A percentile compares a stretch with the other conserved stretches of the same genome.
Evolutionary conservation across 2,113 vertebrate species (phyloP).

Genomic region (Eublepharis macularius): DNA sequence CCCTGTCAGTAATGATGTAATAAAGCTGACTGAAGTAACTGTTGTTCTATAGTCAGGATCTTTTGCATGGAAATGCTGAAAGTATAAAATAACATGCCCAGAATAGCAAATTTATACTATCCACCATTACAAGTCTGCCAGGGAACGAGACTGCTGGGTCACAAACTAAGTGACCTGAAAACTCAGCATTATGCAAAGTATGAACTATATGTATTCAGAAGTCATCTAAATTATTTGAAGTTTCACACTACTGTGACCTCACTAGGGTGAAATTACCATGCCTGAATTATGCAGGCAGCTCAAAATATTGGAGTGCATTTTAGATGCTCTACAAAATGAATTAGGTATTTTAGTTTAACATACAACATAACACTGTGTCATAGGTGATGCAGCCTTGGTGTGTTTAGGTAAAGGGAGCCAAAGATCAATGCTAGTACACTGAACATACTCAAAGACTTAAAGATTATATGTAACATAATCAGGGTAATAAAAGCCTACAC

Average conservation of each 20-base stretch:
- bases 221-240: conserved; percentile 52
- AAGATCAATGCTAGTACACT: neutral
- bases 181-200: conserved; percentile 68
- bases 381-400: neutral
- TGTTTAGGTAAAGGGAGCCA: conserved; percentile 16
- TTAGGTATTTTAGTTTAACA: conserved; percentile 11
- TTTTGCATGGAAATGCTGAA: conserved; percentile 28
- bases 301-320: conserved; percentile 23
- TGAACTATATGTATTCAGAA: conserved; percentile 19
- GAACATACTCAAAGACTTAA: conserved; percentile 10
- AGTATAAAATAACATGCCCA: neutral
- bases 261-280: neutral
- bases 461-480: neutral
- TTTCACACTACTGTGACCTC: conserved; percentile 43
- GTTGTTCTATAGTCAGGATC: conserved; percentile 32
- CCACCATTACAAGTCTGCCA: conserved; percentile 42
- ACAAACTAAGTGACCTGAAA: conserved; percentile 65
- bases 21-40: conserved; percentile 24
- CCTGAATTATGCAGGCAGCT: conserved; percentile 42
- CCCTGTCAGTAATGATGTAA: neutral
- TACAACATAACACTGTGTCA: neutral
- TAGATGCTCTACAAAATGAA: conserved; percentile 25
- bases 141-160: conserved; percentile 49
- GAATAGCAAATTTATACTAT: neutral
- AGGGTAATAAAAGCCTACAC: neutral